These are phyloP conservation scores for Mustela lutreola DNA, from an alignment of 2,113 vertebrate genomes.

Conservation along the genomic window DNA sequence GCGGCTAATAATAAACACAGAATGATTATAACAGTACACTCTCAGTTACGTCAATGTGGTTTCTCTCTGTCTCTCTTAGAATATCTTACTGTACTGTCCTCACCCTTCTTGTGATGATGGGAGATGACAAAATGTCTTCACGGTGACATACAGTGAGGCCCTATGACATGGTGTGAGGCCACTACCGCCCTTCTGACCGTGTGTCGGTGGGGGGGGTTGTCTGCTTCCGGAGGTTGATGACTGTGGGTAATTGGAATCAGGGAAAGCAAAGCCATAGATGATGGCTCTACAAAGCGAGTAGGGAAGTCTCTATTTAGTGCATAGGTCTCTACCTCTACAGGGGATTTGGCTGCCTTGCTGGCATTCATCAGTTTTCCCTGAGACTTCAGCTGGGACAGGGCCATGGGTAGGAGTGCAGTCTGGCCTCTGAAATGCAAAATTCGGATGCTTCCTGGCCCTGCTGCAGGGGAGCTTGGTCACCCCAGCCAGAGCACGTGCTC, in stretches of 20 bases:
- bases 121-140: neutral
- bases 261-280: neutral
- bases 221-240: neutral
- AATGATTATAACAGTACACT: neutral
- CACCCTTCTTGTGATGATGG: neutral
- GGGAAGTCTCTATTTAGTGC: too few species aligned
- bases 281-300: neutral
- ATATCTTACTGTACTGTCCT: neutral
- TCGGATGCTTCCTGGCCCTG: neutral
- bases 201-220: rapidly evolving
- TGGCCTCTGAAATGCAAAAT: neutral
- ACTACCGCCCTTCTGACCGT: neutral
- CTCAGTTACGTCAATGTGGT: neutral
- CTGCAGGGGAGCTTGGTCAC: neutral
- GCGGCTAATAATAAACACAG: neutral
- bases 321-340: neutral
- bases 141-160: neutral
- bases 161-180: neutral
- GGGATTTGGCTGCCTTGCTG: rapidly evolving
- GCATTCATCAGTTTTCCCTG: neutral
- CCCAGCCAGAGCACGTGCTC: rapidly evolving
- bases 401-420: neutral
- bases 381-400: neutral
- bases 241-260: neutral
- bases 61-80: neutral